phyloP scores from a whole-genome alignment of 2,888 invertebrate species.

The Laspeyria flexula region DNA sequence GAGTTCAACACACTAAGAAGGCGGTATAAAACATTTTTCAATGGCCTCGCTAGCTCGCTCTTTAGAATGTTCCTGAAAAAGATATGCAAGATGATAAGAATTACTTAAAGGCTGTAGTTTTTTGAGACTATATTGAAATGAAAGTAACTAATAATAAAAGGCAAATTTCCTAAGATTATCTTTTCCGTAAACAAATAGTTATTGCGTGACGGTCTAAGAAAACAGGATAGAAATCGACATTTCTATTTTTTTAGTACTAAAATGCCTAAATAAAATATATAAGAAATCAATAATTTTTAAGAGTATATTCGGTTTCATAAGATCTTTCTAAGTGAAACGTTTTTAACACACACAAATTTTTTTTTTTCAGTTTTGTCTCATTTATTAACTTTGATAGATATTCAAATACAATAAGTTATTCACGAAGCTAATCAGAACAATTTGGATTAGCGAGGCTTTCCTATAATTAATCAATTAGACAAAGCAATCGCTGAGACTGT shows the following conservation, averaged over 20 bases:
- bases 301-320: no score
- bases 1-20: background rate
- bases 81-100: constrained; percentile 1
- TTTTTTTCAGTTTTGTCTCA: no score
- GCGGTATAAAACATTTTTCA: constrained; percentile 12
- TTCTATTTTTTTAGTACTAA: no score
- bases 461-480: background rate
- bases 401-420: background rate
- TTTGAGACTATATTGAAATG: background rate
- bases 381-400: background rate
- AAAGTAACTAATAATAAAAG: background rate
- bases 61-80: constrained; percentile 11
- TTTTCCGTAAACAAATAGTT: no score
- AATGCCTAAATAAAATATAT: no score
- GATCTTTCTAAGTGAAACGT: no score
- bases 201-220: no score
- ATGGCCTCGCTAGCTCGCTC: background rate
- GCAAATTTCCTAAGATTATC: no score
- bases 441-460: background rate
- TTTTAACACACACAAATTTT: no score
- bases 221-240: no score
- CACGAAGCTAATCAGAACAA: background rate
- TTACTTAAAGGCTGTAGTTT: background rate
- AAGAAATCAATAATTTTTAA: no score
- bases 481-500: background rate